phyloP scores from a whole-genome alignment of 2,888 invertebrate species.

The Temnothorax rugatulus region DNA sequence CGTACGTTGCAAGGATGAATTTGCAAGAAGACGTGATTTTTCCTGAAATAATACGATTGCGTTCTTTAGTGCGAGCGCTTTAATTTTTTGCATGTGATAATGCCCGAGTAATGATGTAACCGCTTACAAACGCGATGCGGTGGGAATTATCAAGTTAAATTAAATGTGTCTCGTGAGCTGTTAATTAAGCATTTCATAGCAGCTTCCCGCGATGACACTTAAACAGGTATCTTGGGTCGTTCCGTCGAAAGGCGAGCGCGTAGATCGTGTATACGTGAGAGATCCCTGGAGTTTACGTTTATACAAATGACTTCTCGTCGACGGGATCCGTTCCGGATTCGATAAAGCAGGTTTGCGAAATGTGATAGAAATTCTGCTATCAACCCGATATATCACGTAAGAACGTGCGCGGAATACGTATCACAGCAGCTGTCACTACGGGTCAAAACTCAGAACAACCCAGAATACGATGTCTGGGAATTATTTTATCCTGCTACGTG shows the following conservation, averaged over 20 bases:
- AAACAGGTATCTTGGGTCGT: not conserved
- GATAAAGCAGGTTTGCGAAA: constrained; percentile 48
- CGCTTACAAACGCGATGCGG: not conserved
- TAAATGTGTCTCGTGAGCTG: not conserved
- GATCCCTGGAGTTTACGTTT: constrained; percentile 35
- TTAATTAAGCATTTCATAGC: constrained; percentile 16
- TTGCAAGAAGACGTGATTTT: not conserved
- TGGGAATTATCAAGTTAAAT: constrained; percentile 11
- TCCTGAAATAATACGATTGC: constrained; percentile 9
- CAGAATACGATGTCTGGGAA: constrained; percentile 11
- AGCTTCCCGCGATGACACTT: not conserved
- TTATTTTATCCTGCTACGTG: constrained; percentile 36
- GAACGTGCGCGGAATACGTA: constrained; percentile 44
- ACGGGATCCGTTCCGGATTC: constrained; percentile 28
- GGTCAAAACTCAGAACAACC: constrained; percentile 35
- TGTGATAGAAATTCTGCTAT: constrained; percentile 52
- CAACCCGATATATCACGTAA: constrained; percentile 44
- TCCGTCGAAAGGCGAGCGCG: not conserved
- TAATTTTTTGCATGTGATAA: not conserved
- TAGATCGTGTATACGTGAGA: not conserved
- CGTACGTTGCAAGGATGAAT: not conserved
- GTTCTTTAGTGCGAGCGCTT: not conserved
- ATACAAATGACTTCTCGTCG: constrained; percentile 40
- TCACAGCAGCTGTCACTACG: constrained; percentile 28
- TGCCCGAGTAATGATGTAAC: not conserved